These are phyloP conservation scores for Calameuta idolon DNA, from an alignment of 2,888 invertebrate genomes.

Conservation along the genomic window DNA sequence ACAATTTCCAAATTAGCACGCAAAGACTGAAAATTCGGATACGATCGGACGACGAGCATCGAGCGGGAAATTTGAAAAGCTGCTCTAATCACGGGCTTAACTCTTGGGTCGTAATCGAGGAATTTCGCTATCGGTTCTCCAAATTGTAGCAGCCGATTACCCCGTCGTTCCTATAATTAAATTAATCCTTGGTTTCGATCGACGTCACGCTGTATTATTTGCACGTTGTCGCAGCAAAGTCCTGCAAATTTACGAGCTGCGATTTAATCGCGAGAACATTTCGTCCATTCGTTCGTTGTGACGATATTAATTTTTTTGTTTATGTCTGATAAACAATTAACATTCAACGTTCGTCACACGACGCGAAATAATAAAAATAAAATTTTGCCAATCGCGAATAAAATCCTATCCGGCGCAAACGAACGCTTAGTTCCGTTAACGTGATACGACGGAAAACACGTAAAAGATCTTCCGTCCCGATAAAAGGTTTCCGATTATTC, in stretches of 20 bases:
- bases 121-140: constrained; percentile 24
- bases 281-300: background rate
- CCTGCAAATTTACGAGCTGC: background rate
- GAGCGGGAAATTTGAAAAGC: background rate
- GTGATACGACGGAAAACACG: background rate
- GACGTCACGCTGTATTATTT: constrained; percentile 23
- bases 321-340: background rate
- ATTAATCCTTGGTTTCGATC: constrained; percentile 29
- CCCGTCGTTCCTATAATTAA: constrained; percentile 33
- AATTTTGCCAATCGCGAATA: background rate
- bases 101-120: constrained; percentile 16
- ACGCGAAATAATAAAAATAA: background rate
- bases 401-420: background rate
- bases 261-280: background rate
- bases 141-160: constrained; percentile 32
- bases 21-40: background rate
- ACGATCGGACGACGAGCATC: background rate
- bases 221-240: background rate
- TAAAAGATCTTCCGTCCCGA: background rate
- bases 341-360: accelerated
- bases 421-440: background rate
- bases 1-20: background rate
- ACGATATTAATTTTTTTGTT: background rate
- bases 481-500: background rate
- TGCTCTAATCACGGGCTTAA: constrained; percentile 26